These are phyloP conservation scores for Ormyrus nitidulus DNA, from an alignment of 2,888 invertebrate species.

Conservation along the genomic window DNA sequence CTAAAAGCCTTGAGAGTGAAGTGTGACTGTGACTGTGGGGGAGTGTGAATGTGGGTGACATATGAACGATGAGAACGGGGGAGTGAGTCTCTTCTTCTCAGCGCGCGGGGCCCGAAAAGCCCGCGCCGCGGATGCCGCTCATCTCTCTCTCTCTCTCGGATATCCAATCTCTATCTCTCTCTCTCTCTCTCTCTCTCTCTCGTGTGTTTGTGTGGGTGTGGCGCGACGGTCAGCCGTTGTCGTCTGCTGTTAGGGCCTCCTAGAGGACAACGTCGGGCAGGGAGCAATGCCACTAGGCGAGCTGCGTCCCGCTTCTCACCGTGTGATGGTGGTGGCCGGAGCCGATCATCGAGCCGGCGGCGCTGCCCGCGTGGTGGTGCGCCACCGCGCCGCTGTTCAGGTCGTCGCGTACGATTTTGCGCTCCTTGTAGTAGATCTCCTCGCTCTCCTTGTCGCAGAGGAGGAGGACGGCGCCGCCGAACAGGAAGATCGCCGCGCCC, in stretches of 20 bases:
- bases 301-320: conserved; percentile 71
- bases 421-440: conserved; percentile 98
- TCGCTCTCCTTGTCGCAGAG: conserved; percentile 98
- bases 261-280: conserved; percentile 84
- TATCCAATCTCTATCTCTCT: too few species aligned
- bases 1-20: too few species aligned
- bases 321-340: conserved; percentile 71
- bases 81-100: too few species aligned
- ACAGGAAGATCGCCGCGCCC: conserved; percentile 97
- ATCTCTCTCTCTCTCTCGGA: not conserved
- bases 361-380: conserved; percentile 44
- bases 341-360: conserved; percentile 72
- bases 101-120: not conserved
- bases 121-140: not conserved
- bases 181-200: conserved; percentile 37
- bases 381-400: conserved; percentile 67
- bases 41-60: too few species aligned
- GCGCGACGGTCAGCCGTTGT: too few species aligned
- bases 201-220: conserved; percentile 56
- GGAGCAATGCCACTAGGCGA: conserved; percentile 83
- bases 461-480: conserved; percentile 94
- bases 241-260: conserved; percentile 43
- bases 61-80: too few species aligned
- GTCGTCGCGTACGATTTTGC: conserved; percentile 87
- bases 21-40: too few species aligned